Conservation (phyloP, 1,140 invertebrate species). For the Drosophila melanica region DNA sequence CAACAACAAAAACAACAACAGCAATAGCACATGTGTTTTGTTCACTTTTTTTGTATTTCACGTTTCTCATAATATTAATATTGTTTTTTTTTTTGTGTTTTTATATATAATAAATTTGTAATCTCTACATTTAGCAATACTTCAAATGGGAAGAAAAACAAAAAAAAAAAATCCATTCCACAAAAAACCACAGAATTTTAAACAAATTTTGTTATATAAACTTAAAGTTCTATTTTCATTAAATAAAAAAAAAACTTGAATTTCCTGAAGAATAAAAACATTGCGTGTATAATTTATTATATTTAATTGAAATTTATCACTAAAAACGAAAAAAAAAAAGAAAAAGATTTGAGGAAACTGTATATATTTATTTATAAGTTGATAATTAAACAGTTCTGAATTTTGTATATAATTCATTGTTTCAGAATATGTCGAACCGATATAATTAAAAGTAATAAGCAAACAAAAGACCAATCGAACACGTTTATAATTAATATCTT, state of each 20-base stretch:
- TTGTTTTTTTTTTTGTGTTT: conserved; percentile 17
- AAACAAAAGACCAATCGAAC: not conserved
- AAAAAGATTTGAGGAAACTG: not conserved
- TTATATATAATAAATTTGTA: not conserved
- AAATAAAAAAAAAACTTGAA: conserved; percentile 50
- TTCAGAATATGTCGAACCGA: not conserved
- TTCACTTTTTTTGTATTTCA: conserved; percentile 20
- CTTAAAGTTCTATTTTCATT: conserved; percentile 30
- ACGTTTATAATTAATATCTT: conserved; percentile 10
- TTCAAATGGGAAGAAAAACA: conserved; percentile 9
- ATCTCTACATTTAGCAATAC: not conserved
- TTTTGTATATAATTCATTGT: conserved; percentile 1
- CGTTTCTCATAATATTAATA: conserved; percentile 15
- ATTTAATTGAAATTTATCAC: not conserved
- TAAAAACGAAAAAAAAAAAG: not conserved
- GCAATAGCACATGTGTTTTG: conserved; percentile 6
- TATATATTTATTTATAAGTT: conserved; percentile 28
- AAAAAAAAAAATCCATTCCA: conserved; percentile 34
- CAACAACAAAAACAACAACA: conserved; percentile 9
- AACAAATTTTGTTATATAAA: conserved; percentile 1
- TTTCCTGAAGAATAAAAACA: conserved; percentile 29
- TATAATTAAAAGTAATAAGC: not conserved
- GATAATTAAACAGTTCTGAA: not conserved
- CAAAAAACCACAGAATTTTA: conserved; percentile 19
- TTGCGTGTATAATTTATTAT: conserved; percentile 50